These are phyloP conservation scores for Nowickia ferox DNA, from an alignment of 2,888 invertebrate species.

Conservation along the genomic window DNA sequence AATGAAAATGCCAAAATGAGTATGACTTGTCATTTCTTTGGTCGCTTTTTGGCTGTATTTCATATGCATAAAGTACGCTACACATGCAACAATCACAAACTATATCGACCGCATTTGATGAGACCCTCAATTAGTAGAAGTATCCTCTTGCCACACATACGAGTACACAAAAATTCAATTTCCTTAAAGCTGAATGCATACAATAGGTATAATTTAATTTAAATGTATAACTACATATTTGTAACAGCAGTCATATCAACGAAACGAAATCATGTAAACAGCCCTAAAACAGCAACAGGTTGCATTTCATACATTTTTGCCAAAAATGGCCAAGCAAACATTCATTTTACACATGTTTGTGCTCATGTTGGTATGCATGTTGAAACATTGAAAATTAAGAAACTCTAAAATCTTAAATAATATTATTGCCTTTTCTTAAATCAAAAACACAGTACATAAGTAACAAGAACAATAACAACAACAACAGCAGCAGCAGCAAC, in stretches of 20 bases:
- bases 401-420: slow-evolving; percentile 36
- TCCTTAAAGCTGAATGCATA: background rate
- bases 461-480: too few relatives aligned
- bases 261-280: slow-evolving; percentile 1
- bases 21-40: too few relatives aligned
- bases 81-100: too few relatives aligned
- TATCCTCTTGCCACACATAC: background rate
- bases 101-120: too few relatives aligned
- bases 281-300: slow-evolving; percentile 10
- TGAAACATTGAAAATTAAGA: slow-evolving; percentile 47
- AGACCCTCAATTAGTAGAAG: too few relatives aligned
- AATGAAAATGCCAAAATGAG: too few relatives aligned
- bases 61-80: too few relatives aligned
- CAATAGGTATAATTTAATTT: too few relatives aligned
- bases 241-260: background rate
- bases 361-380: background rate
- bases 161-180: background rate
- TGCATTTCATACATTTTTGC: slow-evolving; percentile 14
- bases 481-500: slow-evolving; percentile 26
- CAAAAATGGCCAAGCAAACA: background rate
- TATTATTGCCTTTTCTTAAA: slow-evolving; percentile 33
- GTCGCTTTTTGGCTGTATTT: too few relatives aligned
- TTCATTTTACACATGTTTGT: background rate
- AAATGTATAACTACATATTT: too few relatives aligned
- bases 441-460: slow-evolving; percentile 13